phyloP scores from a whole-genome alignment of 2,797 vertebrate genomes.

The Esox masquinongy region DNA sequence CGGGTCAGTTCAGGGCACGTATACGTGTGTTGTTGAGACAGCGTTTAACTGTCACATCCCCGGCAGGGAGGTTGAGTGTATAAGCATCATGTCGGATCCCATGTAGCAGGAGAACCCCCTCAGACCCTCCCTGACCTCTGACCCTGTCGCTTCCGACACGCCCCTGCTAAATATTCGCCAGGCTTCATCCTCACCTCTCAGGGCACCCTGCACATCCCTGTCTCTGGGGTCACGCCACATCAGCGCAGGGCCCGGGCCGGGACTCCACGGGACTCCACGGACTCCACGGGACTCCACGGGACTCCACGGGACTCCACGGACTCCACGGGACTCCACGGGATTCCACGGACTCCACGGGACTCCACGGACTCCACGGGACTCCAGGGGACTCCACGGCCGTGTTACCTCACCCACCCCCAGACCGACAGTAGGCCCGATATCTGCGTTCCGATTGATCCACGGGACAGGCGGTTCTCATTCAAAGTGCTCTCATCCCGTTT shows the following conservation, averaged over 20 bases:
- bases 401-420: background rate
- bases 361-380: too few species aligned
- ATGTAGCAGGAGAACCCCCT: background rate
- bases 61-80: background rate
- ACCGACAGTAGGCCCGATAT: too few species aligned
- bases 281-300: too few species aligned
- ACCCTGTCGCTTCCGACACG: background rate
- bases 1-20: background rate
- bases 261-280: too few species aligned
- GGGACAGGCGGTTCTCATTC: background rate
- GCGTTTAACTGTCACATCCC: conserved; percentile 1
- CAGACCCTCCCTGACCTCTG: background rate
- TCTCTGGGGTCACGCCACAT: background rate
- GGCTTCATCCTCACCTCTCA: background rate
- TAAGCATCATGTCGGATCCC: background rate
- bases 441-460: background rate
- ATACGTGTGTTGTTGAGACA: conserved; percentile 2
- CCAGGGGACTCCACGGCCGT: too few species aligned
- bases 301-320: too few species aligned
- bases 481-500: background rate
- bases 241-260: too few species aligned
- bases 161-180: background rate
- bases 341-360: too few species aligned
- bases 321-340: too few species aligned
- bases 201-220: background rate